Base-by-base conservation (phyloP, 1,140 invertebrate species). In the Danaus plexippus region DNA sequence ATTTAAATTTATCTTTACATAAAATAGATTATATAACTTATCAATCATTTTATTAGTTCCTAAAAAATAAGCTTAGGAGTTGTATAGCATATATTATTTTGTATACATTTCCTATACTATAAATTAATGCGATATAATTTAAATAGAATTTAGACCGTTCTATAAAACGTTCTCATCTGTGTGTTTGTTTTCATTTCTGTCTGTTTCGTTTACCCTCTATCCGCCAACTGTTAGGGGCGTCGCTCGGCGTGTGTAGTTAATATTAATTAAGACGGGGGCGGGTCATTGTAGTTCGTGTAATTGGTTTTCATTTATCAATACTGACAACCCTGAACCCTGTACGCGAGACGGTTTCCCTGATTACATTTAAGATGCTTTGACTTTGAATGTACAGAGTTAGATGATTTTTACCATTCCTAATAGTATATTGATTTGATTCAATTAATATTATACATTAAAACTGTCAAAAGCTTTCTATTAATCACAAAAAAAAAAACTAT, bases 231-330 rank as follows among this genome's bases (percentile, higher is more conserved):
- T 73, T 64, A 67, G 71, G 76, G 78, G 76, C 71, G 78, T 76
- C 65, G 69, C 73, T 71, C 64, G 57, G 52, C 62, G 52, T 55
- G 57, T 66, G 61, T 77, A 73, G 80, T 84, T 82, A 84, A 82
- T 84, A 82, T 84, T 84, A 84, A 84, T 84, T 81, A 84, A 81
- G 64, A 65, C 63, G 73, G 67, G 69, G 68, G 70, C 66, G 66
- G 59, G 64, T 54, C 61, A 70, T 76, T 77, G 77, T 78, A 61
- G 63, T 69, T 63, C 64, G 54, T 67, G 69, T 82, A 78, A 81
- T 81, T 70, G 77, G 60, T 77, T 77, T 67, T 69, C 65, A 66
- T 69, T 69, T 77, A 75, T 73, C 69, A 63, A 63, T 58, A 54
- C 57, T 49, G 57, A 56, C 57, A 64, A 63, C 60, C 62, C 57